Evolutionary conservation across 2,797 vertebrate genomes (phyloP).

Genomic region (Megalops cyprinoides): DNA sequence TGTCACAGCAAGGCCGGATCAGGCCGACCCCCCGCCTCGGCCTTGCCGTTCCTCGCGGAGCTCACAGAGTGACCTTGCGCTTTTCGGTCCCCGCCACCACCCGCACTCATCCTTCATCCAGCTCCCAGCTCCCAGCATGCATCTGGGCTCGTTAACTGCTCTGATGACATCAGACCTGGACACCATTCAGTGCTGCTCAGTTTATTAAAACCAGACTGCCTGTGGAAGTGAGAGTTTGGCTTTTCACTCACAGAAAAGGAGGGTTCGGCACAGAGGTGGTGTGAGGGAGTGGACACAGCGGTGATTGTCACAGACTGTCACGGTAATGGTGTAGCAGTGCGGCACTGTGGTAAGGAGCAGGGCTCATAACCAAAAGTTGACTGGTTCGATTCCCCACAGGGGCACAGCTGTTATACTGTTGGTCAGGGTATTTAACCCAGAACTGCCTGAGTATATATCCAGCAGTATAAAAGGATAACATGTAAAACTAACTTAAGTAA

Average conservation of each 20-base stretch:
- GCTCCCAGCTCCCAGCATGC: conserved; percentile 51
- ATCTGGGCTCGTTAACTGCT: conserved; percentile 42
- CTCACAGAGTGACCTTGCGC: conserved; percentile 31
- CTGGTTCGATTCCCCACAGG: no score
- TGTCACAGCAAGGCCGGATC: conserved; percentile 37
- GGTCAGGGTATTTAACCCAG: no score
- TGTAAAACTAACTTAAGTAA: no score
- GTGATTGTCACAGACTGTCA: no score
- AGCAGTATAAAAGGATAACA: no score
- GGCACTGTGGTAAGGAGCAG: no score
- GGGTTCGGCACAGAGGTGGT: background rate
- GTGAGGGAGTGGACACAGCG: background rate
- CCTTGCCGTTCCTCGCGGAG: conserved; percentile 38
- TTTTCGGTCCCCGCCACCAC: conserved; percentile 20
- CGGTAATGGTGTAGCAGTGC: no score
- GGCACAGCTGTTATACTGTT: no score
- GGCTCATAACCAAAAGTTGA: no score
- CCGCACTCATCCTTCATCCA: conserved; percentile 18
- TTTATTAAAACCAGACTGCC: conserved; percentile 27
- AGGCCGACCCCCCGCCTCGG: conserved; percentile 27
- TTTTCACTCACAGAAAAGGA: conserved; percentile 13
- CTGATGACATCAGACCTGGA: conserved; percentile 20
- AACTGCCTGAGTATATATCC: no score
- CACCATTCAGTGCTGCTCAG: background rate
- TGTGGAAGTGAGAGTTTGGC: background rate